A percentile compares a stretch with the other conserved stretches of the same genome.
Conservation (phyloP, 2,888 invertebrate genomes). For the Dasypogon diadema region DNA sequence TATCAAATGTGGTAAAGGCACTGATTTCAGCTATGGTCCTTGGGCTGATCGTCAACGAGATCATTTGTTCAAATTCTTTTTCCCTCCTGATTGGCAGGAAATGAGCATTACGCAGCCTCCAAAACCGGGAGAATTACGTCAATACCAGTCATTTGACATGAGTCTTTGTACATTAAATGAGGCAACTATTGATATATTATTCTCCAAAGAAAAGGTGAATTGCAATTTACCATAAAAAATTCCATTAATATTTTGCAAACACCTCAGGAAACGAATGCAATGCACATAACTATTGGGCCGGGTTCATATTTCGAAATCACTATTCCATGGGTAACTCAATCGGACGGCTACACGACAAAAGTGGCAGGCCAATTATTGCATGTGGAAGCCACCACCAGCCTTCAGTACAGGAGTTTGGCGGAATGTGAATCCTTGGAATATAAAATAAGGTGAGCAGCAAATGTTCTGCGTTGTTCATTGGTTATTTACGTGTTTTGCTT, state of each 20-base stretch:
- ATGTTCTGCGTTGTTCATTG: conserved; percentile 60
- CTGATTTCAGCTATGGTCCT: conserved; percentile 96
- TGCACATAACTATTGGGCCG: conserved; percentile 94
- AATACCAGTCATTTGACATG: conserved; percentile 93
- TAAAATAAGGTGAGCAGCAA: conserved; percentile 76
- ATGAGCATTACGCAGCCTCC: conserved; percentile 84
- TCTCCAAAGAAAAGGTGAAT: conserved; percentile 81
- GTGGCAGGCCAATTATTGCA: conserved; percentile 94
- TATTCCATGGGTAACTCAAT: conserved; percentile 91
- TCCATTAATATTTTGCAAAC: neutral
- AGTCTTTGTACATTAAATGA: conserved; percentile 90
- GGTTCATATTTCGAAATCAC: conserved; percentile 98
- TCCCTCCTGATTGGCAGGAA: conserved; percentile 87
- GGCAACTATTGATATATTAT: conserved; percentile 95
- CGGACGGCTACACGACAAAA: conserved; percentile 90
- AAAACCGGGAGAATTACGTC: conserved; percentile 87
- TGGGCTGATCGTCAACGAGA: conserved; percentile 99
- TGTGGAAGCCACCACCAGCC: conserved; percentile 94
- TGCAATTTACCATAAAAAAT: conserved; percentile 1
- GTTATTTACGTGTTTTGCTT: neutral
- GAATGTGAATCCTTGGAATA: conserved; percentile 96
- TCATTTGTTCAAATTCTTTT: conserved; percentile 95
- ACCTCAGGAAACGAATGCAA: conserved; percentile 87
- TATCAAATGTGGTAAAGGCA: conserved; percentile 93
- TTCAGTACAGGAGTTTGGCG: conserved; percentile 91